Percentiles rank a stretch among this genome's conserved stretches.
phyloP scores from a whole-genome alignment of 2,888 invertebrate genomes.

The Listrodromus nycthemerus region DNA sequence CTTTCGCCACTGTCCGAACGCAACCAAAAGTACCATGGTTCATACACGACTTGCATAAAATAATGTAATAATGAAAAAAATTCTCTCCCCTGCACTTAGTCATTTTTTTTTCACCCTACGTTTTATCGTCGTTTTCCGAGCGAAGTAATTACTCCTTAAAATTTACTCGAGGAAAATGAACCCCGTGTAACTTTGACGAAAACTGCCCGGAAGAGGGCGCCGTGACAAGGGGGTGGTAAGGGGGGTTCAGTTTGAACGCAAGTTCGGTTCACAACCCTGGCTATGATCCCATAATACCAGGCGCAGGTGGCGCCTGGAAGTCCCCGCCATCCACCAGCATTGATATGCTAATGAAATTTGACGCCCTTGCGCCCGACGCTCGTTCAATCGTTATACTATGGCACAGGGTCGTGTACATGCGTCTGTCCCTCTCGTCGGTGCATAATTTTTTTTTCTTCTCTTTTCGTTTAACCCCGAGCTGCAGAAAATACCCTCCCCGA shows the following conservation, averaged over 20 bases:
- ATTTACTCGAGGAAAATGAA: constrained; percentile 60
- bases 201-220: not conserved
- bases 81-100: no score
- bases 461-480: constrained; percentile 75
- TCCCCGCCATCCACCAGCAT: constrained; percentile 83
- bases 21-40: no score
- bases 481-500: constrained; percentile 41
- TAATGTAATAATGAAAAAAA: no score
- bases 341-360: constrained; percentile 85
- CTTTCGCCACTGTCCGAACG: no score
- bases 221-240: not conserved
- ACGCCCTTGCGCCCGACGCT: constrained; percentile 79
- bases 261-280: constrained; percentile 60
- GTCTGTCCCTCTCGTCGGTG: constrained; percentile 53
- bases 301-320: constrained; percentile 82
- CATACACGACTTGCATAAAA: no score
- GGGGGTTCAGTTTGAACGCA: constrained; percentile 35
- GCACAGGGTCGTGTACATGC: constrained; percentile 10
- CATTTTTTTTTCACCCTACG: not conserved
- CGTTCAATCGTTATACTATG: constrained; percentile 40
- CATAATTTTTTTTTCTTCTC: constrained; percentile 72
- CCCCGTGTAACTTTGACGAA: constrained; percentile 31
- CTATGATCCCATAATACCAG: constrained; percentile 83
- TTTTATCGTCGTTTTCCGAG: not conserved
- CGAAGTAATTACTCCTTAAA: constrained; percentile 53